Evolutionary conservation across 2,888 invertebrate genomes (phyloP).

Genomic region (Ctenicera cuprea): DNA sequence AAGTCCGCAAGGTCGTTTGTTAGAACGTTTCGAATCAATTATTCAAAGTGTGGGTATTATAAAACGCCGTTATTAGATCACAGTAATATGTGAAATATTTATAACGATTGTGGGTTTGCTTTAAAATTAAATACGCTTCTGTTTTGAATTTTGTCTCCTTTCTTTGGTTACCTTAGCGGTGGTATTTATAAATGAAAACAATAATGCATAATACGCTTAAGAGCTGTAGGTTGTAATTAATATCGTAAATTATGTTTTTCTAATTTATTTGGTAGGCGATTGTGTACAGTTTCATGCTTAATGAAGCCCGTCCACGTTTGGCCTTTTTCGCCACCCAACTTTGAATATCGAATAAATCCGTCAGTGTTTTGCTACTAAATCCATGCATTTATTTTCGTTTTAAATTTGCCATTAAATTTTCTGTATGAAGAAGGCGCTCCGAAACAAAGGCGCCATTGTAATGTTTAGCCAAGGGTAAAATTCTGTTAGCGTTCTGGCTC

Average conservation of each 20-base stretch:
- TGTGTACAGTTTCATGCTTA: not conserved
- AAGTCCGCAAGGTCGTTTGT: constrained; percentile 18
- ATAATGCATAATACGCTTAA: too few species aligned
- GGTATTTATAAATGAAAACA: too few species aligned
- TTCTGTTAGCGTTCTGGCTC: not conserved
- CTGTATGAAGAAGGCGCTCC: not conserved
- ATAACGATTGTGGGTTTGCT: not conserved
- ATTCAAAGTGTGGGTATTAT: constrained; percentile 16
- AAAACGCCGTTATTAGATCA: constrained; percentile 29
- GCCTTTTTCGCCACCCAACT: not conserved
- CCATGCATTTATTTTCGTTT: constrained; percentile 1
- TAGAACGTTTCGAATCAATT: constrained; percentile 21
- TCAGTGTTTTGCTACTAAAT: not conserved
- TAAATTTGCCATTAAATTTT: not conserved
- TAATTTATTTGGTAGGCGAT: too few species aligned
- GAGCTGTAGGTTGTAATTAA: not conserved
- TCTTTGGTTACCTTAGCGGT: too few species aligned
- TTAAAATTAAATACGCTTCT: not conserved
- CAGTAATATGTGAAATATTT: constrained; percentile 6
- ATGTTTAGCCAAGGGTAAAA: constrained; percentile 22
- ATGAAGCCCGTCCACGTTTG: too few species aligned
- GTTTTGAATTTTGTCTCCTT: constrained; percentile 1
- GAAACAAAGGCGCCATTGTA: constrained; percentile 7
- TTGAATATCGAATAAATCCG: constrained; percentile 1
- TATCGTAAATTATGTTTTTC: not conserved